Evolutionary conservation across 2,113 vertebrate species (phyloP).

Genomic region (Progne subis): DNA sequence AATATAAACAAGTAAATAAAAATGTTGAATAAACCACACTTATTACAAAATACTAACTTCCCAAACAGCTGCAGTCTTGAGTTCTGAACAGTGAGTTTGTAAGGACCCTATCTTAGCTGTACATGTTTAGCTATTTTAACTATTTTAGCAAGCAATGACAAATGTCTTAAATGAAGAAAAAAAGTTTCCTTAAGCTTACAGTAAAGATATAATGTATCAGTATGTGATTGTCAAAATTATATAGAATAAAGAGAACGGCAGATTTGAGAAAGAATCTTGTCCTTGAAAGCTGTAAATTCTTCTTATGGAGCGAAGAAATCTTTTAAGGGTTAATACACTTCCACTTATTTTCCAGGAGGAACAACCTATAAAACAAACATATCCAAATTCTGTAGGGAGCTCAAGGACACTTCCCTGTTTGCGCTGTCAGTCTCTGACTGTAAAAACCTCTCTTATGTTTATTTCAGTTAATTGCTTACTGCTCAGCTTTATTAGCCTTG

Average conservation of each 20-base stretch:
- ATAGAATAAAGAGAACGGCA: not conserved
- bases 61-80: not conserved
- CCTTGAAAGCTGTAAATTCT: not conserved
- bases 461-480: not conserved
- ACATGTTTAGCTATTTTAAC: not conserved
- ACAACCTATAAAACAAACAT: slow-evolving; percentile 9
- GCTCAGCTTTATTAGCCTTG: not conserved
- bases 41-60: not conserved
- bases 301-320: not conserved
- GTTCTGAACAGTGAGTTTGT: not conserved
- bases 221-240: not conserved
- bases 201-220: not conserved
- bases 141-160: not conserved
- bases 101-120: not conserved
- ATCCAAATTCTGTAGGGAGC: not conserved
- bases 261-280: not conserved
- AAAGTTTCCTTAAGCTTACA: not conserved
- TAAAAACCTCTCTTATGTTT: not conserved
- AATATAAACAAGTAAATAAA: not conserved
- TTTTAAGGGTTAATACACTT: not conserved
- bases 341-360: not conserved
- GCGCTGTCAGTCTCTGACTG: not conserved
- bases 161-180: not conserved
- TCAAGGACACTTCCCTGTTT: not conserved
- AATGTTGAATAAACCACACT: not conserved